A percentile compares a stretch with the other conserved stretches of the same genome.
Conservation (phyloP, 2,113 vertebrate genomes). For the Notechis scutatus region DNA sequence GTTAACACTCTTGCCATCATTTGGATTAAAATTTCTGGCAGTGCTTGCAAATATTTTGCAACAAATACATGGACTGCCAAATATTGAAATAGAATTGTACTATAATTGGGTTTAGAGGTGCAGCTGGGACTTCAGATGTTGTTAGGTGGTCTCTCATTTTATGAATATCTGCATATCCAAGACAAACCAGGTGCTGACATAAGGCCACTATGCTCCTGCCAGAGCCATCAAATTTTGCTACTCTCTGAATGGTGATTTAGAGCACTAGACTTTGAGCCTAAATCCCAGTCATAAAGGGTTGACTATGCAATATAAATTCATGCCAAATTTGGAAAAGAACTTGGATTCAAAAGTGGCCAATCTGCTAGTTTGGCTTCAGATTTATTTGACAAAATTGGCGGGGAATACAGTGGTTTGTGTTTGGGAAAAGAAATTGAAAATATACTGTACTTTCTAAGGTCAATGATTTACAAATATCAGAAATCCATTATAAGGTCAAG, state of each 20-base stretch:
- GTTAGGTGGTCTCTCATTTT: background rate
- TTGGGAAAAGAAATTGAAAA: background rate
- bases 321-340: background rate
- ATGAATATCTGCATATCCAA: background rate
- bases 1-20: background rate
- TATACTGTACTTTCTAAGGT: background rate
- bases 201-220: background rate
- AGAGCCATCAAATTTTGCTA: background rate
- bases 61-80: background rate
- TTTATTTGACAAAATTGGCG: background rate
- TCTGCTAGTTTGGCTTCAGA: background rate
- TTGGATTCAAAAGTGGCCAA: background rate
- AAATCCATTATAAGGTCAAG: background rate
- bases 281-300: background rate
- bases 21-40: background rate
- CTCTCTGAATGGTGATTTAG: background rate
- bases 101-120: background rate
- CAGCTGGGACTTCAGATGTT: background rate
- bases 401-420: background rate
- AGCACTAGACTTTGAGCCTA: background rate
- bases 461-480: background rate
- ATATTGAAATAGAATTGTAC: background rate
- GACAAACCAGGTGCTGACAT: background rate
- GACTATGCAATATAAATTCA: background rate
- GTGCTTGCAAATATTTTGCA: background rate